A percentile compares a stretch with the other conserved stretches of the same genome.
Evolutionary conservation across 2,113 vertebrate genomes (phyloP).

Genomic region (Pomatorhinus ruficollis): DNA sequence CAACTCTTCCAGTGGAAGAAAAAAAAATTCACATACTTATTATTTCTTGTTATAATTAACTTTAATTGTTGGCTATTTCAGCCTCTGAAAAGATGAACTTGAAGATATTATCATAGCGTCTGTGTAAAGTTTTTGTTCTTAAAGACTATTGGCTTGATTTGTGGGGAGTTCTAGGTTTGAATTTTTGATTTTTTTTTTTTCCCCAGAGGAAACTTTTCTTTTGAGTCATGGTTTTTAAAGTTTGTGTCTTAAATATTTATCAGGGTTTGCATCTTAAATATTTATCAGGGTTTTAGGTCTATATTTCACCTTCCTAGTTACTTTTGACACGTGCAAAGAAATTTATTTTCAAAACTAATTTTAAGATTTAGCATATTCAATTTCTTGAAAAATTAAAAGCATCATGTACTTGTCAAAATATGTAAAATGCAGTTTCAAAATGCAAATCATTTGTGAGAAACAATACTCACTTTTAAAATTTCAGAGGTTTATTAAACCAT

Average conservation of each 20-base stretch:
- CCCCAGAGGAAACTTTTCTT: background rate
- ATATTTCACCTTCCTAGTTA: background rate
- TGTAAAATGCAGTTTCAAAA: background rate
- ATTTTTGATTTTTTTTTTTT: rapidly evolving
- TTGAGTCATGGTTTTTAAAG: background rate
- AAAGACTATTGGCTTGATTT: rapidly evolving
- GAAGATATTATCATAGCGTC: background rate
- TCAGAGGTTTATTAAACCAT: background rate
- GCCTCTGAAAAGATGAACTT: background rate
- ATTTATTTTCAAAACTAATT: background rate
- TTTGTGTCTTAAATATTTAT: background rate
- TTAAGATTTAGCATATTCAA: background rate
- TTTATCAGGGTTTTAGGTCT: background rate
- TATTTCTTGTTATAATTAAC: background rate
- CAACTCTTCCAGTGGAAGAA: background rate
- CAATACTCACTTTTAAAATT: background rate
- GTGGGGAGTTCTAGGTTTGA: rapidly evolving
- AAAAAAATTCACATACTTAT: background rate
- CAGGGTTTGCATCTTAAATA: background rate
- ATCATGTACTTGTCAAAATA: background rate
- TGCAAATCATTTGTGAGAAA: background rate
- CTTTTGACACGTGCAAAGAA: background rate
- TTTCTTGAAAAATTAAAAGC: background rate
- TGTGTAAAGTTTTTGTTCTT: background rate
- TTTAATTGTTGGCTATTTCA: background rate